Base-by-base conservation (phyloP, 2,888 invertebrate genomes). In the Dromius quadrimaculatus region DNA sequence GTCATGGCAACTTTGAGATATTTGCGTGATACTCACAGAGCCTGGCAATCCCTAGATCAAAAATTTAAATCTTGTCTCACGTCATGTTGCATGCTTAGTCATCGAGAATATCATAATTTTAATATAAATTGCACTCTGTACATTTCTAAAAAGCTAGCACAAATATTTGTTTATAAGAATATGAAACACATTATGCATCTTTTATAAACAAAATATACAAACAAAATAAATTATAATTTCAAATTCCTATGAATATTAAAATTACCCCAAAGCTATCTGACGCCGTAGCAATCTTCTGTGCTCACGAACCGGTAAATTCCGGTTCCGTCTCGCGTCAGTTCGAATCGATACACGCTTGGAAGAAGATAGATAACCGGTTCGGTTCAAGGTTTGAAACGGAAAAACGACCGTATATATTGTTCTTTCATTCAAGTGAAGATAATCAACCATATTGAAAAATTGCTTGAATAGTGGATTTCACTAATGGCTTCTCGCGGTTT, bases 321-420 rank as follows among this genome's bases (percentile, higher is more conserved):
- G 41, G 38, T 62, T 62, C 62, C 62, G 62, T 62, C 41, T 41
- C 62, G 23, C 62, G 62, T 62, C 62, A 23, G 9, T 4, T 8
- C 62, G 36, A 62, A 41, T 62, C 62, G 62, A 62, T 62, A 62
- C 62, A 62, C 62, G 62, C 62, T 62, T 41, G 41, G 41, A 23
- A 17, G 41, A 41, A 62, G 62, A 62, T 41, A 62, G 62, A 62
- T 62, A 34, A 19, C 54, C 54, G 54, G 28, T 34, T 36, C 59
- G 32, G n/a, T 8, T 41, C 41, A 13, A 19, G 17, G 3, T 2
- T n/a, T 8, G 28, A 28, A 45, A 20, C 45, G 19, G 45, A 45
- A 23, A 13, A 23, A n/a, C 23, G 28, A 50, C 17, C 45, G 45
- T 15, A 54, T 54, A 54, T 54, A 54, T 54, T 54, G 50, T 54